phyloP scores from a whole-genome alignment of 2,113 vertebrate genomes.

The Pitta sordida region DNA sequence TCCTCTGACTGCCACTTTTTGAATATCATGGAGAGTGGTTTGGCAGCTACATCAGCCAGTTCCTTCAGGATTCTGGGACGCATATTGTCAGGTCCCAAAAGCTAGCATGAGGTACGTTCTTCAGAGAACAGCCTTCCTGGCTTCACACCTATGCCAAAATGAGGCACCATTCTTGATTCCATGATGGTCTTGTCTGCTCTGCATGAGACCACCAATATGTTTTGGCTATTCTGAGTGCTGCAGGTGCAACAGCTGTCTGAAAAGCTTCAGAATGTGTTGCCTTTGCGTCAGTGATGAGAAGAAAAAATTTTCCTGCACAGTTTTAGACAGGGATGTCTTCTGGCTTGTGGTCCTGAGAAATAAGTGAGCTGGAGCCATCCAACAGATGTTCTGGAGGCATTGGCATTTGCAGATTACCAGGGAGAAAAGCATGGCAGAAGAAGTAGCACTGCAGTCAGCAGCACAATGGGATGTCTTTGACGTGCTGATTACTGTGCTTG shows the following conservation, averaged over 20 bases:
- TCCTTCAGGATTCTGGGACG: not conserved
- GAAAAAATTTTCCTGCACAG: not conserved
- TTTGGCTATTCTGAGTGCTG: not conserved
- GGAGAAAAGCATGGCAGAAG: not conserved
- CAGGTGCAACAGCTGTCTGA: not conserved
- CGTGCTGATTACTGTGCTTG: not conserved
- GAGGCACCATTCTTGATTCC: not conserved
- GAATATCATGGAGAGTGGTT: not conserved
- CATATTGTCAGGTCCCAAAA: not conserved
- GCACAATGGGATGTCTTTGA: accelerated
- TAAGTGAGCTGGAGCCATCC: not conserved
- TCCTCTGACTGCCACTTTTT: not conserved
- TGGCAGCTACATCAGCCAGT: not conserved
- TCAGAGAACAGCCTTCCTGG: not conserved
- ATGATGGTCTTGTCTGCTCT: not conserved
- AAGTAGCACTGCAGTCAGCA: not conserved
- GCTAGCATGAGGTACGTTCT: not conserved
- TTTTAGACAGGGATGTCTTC: not conserved
- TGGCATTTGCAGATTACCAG: not conserved
- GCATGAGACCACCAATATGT: not conserved
- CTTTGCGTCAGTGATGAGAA: not conserved
- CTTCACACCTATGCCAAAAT: not conserved
- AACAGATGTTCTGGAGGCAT: not conserved
- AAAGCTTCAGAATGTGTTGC: not conserved
- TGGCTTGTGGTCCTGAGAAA: not conserved